These are phyloP conservation scores for Pseudobourletiella spinata DNA, from an alignment of 1,140 invertebrate genomes.

Conservation along the genomic window DNA sequence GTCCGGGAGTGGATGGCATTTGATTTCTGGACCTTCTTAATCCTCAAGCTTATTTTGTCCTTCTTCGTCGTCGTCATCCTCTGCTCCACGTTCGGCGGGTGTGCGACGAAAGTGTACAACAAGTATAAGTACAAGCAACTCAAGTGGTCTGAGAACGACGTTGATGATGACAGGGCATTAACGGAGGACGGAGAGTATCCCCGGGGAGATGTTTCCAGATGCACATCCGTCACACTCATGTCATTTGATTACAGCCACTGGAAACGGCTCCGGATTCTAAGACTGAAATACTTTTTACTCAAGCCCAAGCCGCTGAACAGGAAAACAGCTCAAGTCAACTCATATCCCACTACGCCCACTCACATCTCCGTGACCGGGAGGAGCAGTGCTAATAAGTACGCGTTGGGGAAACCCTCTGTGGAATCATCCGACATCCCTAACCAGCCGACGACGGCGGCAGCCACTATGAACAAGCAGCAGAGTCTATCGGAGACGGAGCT, in stretches of 20 bases:
- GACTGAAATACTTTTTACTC: constrained; percentile 31
- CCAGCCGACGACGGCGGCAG: background rate
- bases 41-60: constrained; percentile 23
- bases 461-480: background rate
- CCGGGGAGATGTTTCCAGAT: constrained; percentile 16
- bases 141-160: constrained; percentile 19
- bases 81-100: constrained; percentile 18
- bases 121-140: constrained; percentile 30
- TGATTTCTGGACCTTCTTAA: constrained; percentile 28
- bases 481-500: constrained; percentile 14
- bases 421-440: background rate
- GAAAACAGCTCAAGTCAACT: constrained; percentile 11
- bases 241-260: constrained; percentile 32
- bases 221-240: constrained; percentile 33
- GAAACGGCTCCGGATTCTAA: constrained; percentile 19
- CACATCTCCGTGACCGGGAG: too few species aligned
- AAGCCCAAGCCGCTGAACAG: constrained; percentile 9
- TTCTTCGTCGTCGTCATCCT: constrained; percentile 17
- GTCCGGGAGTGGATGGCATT: constrained; percentile 6
- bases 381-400: too few species aligned
- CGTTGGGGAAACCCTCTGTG: too few species aligned
- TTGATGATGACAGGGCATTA: background rate
- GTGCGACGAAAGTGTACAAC: constrained; percentile 25
- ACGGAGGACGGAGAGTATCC: background rate
- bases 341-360: constrained; percentile 16